phyloP scores from a whole-genome alignment of 2,797 vertebrate genomes.

The Semotilus atromaculatus region DNA sequence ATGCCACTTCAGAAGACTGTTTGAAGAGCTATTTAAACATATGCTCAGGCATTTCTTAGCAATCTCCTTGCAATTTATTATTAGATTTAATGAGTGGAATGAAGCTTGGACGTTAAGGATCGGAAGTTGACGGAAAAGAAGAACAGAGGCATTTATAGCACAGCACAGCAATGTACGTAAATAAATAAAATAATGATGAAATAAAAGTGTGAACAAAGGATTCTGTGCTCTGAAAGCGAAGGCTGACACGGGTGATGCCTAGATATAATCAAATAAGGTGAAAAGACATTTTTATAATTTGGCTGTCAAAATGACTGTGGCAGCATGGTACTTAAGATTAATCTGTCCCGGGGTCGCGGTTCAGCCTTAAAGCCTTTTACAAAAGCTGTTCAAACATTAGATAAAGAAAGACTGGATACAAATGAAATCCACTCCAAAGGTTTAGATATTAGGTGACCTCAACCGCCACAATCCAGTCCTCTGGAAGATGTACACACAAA shows the following conservation, averaged over 20 bases:
- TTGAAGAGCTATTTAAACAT: constrained; percentile 56
- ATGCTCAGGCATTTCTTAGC: constrained; percentile 27
- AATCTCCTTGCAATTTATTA: constrained; percentile 16
- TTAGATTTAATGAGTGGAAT: constrained; percentile 22
- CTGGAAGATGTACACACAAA: not conserved
- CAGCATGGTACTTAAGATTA: not conserved
- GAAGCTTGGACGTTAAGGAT: not conserved
- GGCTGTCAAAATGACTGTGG: constrained; percentile 20
- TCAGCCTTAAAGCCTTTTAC: constrained; percentile 19
- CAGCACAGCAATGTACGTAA: not conserved
- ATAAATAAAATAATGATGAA: not conserved
- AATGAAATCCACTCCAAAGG: constrained; percentile 21
- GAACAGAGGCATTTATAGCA: not conserved
- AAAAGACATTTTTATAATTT: constrained; percentile 37
- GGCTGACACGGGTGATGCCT: not conserved
- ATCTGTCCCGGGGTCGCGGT: not conserved
- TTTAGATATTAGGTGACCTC: constrained; percentile 25
- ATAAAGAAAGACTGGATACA: not conserved
- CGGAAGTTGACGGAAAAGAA: not conserved
- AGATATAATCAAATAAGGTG: constrained; percentile 24
- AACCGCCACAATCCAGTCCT: not conserved
- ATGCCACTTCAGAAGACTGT: constrained; percentile 50
- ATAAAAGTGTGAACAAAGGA: not conserved
- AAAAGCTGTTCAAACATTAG: constrained; percentile 8
- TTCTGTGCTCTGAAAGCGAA: not conserved